Conservation (phyloP, 1,140 invertebrate species). For the Halesus radiatus region DNA sequence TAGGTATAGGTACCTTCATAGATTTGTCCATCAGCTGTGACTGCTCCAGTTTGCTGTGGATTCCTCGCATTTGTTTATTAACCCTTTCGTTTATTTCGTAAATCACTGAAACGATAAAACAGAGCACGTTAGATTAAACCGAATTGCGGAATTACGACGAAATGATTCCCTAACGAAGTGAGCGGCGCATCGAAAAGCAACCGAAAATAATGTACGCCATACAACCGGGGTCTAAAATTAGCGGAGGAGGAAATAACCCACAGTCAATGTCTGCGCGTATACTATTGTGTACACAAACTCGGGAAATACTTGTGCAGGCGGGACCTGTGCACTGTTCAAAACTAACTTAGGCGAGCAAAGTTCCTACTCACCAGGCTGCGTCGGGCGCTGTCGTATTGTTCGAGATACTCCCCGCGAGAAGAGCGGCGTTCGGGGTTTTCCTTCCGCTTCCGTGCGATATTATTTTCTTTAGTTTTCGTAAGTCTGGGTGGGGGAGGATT, state of each 20-base stretch:
- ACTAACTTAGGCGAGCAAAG: neutral
- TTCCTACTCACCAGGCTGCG: slow-evolving; percentile 42
- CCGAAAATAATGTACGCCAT: slow-evolving; percentile 53
- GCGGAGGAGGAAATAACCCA: slow-evolving; percentile 53
- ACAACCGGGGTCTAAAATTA: slow-evolving; percentile 51
- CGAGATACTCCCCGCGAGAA: neutral
- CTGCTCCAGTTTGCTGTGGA: neutral
- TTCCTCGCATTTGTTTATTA: slow-evolving; percentile 2
- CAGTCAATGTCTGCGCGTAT: slow-evolving; percentile 53
- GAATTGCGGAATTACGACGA: slow-evolving; percentile 9
- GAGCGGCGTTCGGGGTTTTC: neutral
- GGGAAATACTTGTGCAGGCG: neutral
- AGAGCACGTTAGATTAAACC: slow-evolving; percentile 8
- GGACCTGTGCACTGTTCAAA: neutral
- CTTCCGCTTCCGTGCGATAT: slow-evolving; percentile 11
- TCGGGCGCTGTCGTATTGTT: slow-evolving; percentile 28
- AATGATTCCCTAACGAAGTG: neutral
- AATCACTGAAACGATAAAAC: slow-evolving; percentile 45
- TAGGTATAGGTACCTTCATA: slow-evolving; percentile 6
- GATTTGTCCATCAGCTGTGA: slow-evolving; percentile 4
- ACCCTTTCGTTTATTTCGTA: slow-evolving; percentile 40
- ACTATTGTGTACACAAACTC: slow-evolving; percentile 36
- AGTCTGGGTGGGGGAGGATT: slow-evolving; percentile 20
- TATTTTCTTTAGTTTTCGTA: slow-evolving; percentile 19
- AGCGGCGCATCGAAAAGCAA: slow-evolving; percentile 21